Percentiles rank a stretch among this genome's conserved stretches.
Evolutionary conservation across 1,140 invertebrate genomes (phyloP).

Genomic region (Drosophila varians): DNA sequence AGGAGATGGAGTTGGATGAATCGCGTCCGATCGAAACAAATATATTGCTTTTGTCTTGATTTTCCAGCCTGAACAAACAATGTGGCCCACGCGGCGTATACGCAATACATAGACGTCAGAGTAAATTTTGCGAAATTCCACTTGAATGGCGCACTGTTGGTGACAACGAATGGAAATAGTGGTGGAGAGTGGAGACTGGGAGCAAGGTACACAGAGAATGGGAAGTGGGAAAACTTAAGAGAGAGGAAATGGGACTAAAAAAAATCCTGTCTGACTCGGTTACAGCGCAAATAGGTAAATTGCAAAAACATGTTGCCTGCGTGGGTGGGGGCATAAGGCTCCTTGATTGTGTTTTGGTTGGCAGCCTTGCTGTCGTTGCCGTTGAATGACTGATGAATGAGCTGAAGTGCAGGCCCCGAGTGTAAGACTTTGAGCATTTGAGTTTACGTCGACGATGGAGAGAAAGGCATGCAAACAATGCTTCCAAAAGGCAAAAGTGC

Average conservation of each 20-base stretch:
- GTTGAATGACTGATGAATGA: conserved; percentile 73
- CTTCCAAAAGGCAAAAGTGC: conserved; percentile 14
- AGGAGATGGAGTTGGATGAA: too few relatives aligned
- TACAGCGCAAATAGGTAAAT: conserved; percentile 71
- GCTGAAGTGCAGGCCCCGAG: conserved; percentile 46
- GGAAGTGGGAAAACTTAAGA: not conserved
- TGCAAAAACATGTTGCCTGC: conserved; percentile 73
- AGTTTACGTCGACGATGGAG: conserved; percentile 32
- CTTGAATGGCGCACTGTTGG: conserved; percentile 71
- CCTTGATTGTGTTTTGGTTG: conserved; percentile 33
- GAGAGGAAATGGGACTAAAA: not conserved
- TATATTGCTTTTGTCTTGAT: not conserved
- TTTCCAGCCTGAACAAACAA: conserved; percentile 36
- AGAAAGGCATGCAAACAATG: conserved; percentile 69
- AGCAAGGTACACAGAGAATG: not conserved
- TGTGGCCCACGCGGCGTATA: conserved; percentile 52
- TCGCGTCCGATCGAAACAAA: not conserved
- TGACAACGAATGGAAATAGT: conserved; percentile 37
- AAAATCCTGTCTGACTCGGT: conserved; percentile 51
- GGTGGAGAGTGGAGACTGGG: not conserved
- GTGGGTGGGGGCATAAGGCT: conserved; percentile 30
- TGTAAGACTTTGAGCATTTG: conserved; percentile 39
- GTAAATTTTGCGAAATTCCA: conserved; percentile 67
- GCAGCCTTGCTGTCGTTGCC: conserved; percentile 20
- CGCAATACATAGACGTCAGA: conserved; percentile 73